phyloP scores from a whole-genome alignment of 1,140 invertebrate genomes.

The Bursaphelenchus mucronatus region DNA sequence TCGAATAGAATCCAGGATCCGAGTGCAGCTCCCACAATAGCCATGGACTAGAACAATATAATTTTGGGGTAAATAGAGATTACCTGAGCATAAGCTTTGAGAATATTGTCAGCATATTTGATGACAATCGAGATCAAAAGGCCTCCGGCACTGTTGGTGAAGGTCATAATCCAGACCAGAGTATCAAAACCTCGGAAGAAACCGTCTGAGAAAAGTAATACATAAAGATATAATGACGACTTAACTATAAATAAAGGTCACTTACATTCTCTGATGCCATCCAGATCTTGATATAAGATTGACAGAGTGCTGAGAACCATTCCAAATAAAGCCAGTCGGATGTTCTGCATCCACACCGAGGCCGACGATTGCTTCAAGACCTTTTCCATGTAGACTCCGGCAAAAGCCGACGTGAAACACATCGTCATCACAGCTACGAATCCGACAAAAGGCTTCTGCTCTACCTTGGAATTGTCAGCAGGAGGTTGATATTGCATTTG shows the following conservation, averaged over 20 bases:
- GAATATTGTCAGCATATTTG: conserved; percentile 92
- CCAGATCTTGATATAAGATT: conserved; percentile 50
- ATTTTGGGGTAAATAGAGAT: background rate
- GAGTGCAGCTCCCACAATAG: conserved; percentile 58
- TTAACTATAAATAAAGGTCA: conserved; percentile 2
- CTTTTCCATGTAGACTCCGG: conserved; percentile 58
- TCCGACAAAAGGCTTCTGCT: conserved; percentile 49
- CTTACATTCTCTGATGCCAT: conserved; percentile 41
- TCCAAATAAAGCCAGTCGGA: conserved; percentile 53
- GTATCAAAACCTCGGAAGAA: conserved; percentile 71
- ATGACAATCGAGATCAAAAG: conserved; percentile 87
- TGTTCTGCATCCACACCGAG: conserved; percentile 58
- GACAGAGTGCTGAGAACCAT: conserved; percentile 43
- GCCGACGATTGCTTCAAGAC: conserved; percentile 46
- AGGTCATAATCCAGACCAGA: conserved; percentile 76
- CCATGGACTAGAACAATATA: conserved; percentile 21
- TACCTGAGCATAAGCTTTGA: conserved; percentile 67
- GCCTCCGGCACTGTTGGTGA: conserved; percentile 80
- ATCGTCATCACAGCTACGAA: conserved; percentile 48
- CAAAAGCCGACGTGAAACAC: conserved; percentile 60
- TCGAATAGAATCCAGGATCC: conserved; percentile 59
- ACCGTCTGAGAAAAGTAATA: conserved; percentile 40
- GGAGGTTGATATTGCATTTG: conserved; percentile 55
- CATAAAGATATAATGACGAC: no score
- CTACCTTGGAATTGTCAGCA: conserved; percentile 14